A percentile compares a stretch with the other conserved stretches of the same genome.
Conservation (phyloP, 2,113 vertebrate genomes). For the Corythornis vintsioides region DNA sequence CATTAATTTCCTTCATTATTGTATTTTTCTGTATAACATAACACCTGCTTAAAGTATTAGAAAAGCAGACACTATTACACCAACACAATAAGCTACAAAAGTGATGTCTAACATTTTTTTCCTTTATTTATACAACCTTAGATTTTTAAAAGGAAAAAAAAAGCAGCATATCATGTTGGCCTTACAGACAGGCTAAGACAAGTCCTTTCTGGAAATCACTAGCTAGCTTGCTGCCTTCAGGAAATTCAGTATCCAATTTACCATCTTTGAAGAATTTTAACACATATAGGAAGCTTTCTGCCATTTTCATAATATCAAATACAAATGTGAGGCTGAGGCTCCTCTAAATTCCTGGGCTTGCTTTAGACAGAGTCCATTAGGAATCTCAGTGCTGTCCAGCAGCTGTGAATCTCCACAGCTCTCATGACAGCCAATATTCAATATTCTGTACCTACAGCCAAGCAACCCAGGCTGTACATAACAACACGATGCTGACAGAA, state of each 20-base stretch:
- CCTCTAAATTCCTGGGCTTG: background rate
- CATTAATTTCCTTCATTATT: background rate
- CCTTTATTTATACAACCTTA: background rate
- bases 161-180: background rate
- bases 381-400: background rate
- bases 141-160: background rate
- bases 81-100: background rate
- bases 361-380: background rate
- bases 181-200: background rate
- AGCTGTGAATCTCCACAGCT: background rate
- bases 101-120: background rate
- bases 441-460: background rate
- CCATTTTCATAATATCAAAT: background rate
- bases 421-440: background rate
- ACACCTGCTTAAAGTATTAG: background rate
- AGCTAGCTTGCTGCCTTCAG: background rate
- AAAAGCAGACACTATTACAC: background rate
- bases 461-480: background rate
- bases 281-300: background rate
- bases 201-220: background rate
- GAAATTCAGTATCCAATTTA: background rate
- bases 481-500: accelerated
- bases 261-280: background rate
- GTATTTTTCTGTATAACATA: background rate
- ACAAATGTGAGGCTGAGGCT: background rate